These are phyloP conservation scores for Barypeithes pellucidus DNA, from an alignment of 2,888 invertebrate species.

Conservation along the genomic window DNA sequence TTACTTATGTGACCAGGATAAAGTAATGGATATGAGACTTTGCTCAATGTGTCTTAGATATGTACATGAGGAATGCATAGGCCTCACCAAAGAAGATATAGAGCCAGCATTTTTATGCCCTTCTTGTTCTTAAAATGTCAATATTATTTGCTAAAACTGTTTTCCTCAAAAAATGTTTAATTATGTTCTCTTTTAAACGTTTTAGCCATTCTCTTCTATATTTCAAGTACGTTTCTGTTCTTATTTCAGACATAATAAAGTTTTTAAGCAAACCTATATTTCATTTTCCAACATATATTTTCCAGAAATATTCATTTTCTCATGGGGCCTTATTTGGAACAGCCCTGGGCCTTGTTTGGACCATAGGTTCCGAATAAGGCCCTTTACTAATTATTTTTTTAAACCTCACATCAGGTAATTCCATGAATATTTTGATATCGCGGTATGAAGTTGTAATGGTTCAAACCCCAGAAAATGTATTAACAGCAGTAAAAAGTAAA, in stretches of 20 bases:
- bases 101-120: slow-evolving; percentile 2
- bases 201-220: not conserved
- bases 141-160: not conserved
- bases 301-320: not conserved
- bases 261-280: not conserved
- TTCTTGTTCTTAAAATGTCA: not conserved
- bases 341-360: not conserved
- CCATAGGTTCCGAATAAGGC: not conserved
- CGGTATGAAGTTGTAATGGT: not conserved
- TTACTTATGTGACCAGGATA: slow-evolving; percentile 5
- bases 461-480: not conserved
- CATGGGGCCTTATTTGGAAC: not conserved
- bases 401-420: not conserved
- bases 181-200: not conserved
- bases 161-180: not conserved
- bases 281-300: not conserved
- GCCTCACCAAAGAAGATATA: not conserved
- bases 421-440: not conserved
- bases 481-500: not conserved
- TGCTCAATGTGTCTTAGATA: slow-evolving; percentile 6
- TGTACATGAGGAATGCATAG: slow-evolving; percentile 5
- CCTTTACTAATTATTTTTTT: not conserved
- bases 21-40: slow-evolving; percentile 5
- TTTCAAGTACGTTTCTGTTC: not conserved
- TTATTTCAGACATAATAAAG: not conserved